phyloP scores from a whole-genome alignment of 2,797 vertebrate genomes.

The Acanthiza pusilla region DNA sequence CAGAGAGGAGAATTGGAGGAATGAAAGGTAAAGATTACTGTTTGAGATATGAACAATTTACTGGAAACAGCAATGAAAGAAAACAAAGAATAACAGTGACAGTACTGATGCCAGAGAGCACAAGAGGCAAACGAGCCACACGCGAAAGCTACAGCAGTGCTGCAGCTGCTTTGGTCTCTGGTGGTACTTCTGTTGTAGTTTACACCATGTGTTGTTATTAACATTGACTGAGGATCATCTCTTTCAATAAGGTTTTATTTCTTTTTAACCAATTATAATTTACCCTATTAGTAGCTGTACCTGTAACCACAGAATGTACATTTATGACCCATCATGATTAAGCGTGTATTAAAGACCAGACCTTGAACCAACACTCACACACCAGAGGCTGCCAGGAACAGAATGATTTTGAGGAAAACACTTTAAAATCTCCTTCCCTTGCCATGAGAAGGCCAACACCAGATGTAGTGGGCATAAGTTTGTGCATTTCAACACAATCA shows the following conservation, averaged over 20 bases:
- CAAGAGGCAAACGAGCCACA: rapidly evolving
- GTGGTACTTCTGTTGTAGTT: neutral
- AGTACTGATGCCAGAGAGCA: neutral
- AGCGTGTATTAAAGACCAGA: neutral
- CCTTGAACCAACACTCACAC: neutral
- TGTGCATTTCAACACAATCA: neutral
- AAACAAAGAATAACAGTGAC: neutral
- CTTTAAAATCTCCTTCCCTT: neutral
- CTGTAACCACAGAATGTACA: neutral
- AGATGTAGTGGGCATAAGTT: neutral
- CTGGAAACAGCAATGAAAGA: neutral
- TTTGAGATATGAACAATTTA: neutral
- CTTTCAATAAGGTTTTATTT: neutral
- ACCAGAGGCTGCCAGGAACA: neutral
- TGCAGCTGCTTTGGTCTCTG: neutral
- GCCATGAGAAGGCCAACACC: neutral
- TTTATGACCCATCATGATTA: neutral
- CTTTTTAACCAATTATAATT: neutral
- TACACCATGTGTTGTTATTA: neutral
- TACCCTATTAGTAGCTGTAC: neutral
- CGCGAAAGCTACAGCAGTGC: neutral
- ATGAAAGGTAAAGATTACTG: neutral
- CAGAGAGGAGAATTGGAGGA: neutral
- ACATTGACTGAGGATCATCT: neutral
- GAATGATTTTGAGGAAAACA: neutral